A percentile compares a stretch with the other conserved stretches of the same genome.
Conservation (phyloP, 2,113 vertebrate species). For the Opisthocomus hoazin region DNA sequence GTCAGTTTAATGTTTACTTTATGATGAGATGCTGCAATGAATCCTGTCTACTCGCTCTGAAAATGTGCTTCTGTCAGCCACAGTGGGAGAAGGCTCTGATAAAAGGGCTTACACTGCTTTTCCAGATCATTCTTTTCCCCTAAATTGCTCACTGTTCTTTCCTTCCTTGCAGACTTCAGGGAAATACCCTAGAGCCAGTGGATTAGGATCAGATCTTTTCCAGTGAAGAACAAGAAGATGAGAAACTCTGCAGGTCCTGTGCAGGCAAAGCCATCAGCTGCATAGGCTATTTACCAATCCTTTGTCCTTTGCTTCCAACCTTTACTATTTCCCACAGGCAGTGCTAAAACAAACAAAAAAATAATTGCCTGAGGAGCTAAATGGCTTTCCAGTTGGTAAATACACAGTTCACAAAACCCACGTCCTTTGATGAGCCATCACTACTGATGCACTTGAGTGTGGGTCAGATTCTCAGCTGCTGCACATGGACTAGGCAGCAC, state of each 20-base stretch:
- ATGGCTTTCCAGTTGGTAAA: neutral
- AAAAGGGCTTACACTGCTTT: neutral
- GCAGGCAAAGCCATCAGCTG: neutral
- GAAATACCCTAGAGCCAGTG: neutral
- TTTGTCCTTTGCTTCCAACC: neutral
- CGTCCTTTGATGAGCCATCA: neutral
- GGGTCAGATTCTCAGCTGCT: neutral
- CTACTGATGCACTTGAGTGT: accelerated
- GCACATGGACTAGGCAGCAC: accelerated
- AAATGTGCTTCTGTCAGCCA: neutral
- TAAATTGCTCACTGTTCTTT: neutral
- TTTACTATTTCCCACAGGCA: neutral
- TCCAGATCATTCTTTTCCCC: neutral
- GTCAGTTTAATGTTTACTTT: neutral
- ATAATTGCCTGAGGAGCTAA: neutral
- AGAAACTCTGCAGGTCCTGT: neutral
- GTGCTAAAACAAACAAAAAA: neutral
- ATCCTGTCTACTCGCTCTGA: neutral
- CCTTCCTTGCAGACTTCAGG: neutral
- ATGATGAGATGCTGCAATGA: neutral
- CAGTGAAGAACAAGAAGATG: neutral
- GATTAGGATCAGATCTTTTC: neutral
- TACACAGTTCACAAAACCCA: neutral
- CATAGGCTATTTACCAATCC: neutral
- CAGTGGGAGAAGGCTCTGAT: neutral